Evolutionary conservation across 2,888 invertebrate species (phyloP).

Genomic region (Eupithecia centaureata): DNA sequence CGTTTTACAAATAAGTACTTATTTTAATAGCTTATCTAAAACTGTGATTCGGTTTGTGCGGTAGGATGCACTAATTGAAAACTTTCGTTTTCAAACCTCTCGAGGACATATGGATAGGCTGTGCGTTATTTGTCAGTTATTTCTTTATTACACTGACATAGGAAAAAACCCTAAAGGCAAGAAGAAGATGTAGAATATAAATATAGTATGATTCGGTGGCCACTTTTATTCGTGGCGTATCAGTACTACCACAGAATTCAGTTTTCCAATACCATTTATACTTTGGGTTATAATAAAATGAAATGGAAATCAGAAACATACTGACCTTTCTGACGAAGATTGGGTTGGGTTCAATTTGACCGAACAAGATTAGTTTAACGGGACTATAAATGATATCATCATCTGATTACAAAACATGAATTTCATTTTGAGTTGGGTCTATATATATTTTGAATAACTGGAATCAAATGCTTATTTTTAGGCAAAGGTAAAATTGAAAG

Average conservation of each 20-base stretch:
- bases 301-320: slow-evolving; percentile 67
- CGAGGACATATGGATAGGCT: no score
- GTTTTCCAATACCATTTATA: slow-evolving; percentile 57
- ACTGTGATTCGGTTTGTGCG: no score
- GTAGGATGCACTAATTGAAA: no score
- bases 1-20: no score
- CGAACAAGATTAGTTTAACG: slow-evolving; percentile 15
- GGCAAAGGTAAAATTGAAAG: background rate
- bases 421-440: background rate
- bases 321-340: slow-evolving; percentile 61
- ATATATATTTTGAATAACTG: background rate
- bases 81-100: no score
- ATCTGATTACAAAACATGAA: slow-evolving; percentile 1
- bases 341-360: slow-evolving; percentile 45
- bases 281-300: slow-evolving; percentile 59
- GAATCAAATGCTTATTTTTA: background rate
- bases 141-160: no score
- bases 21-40: no score
- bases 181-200: background rate
- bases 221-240: slow-evolving; percentile 22
- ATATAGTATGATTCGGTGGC: background rate
- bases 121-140: no score
- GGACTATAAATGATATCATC: background rate
- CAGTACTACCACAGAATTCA: slow-evolving; percentile 45
- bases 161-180: background rate